These are phyloP conservation scores for Rousettus madagascariensis DNA, from an alignment of 2,797 vertebrate species.

Conservation along the genomic window DNA sequence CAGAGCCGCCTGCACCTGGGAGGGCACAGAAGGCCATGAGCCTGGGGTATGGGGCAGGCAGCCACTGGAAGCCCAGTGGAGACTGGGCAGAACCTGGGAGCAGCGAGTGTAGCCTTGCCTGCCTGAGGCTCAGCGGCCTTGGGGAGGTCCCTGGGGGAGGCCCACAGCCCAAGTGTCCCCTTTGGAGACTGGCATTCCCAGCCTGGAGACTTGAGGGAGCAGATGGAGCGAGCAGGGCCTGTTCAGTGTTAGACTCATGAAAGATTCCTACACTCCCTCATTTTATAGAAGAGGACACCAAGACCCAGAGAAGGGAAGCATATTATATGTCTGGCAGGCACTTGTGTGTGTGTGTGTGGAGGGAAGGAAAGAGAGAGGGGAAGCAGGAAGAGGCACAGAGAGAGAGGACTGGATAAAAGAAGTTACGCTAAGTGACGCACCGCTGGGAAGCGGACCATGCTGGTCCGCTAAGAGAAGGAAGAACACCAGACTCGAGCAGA, in stretches of 20 bases:
- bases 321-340: background rate
- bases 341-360: background rate
- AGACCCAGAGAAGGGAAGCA: background rate
- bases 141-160: background rate
- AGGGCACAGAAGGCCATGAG: background rate
- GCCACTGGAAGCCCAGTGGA: background rate
- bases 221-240: background rate
- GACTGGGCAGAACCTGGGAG: background rate
- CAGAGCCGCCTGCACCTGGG: conserved; percentile 62
- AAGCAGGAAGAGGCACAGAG: background rate
- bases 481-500: background rate
- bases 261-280: background rate
- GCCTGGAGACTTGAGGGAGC: background rate
- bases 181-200: background rate
- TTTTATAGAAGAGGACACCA: background rate
- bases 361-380: background rate
- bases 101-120: conserved; percentile 5
- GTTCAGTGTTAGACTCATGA: background rate
- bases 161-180: background rate
- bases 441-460: background rate
- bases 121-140: background rate
- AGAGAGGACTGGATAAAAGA: background rate
- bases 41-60: background rate
- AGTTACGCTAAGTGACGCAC: background rate
- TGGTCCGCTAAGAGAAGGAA: background rate